Evolutionary conservation across 2,113 vertebrate genomes (phyloP), one percentile per base, ranked within the genome.

Genomic region (Silurus glanis): DNA sequence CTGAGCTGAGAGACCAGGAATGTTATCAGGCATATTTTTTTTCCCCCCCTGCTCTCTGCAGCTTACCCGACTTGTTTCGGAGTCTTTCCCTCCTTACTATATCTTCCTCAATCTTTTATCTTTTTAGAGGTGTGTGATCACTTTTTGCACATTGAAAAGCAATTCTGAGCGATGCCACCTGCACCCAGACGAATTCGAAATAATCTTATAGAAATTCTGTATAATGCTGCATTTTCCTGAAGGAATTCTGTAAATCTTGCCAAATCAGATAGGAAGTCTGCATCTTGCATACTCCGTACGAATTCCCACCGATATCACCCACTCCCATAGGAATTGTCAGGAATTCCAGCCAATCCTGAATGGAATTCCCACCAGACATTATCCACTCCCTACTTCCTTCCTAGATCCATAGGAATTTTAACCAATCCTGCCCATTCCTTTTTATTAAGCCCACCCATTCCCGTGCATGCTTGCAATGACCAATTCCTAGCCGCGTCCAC

Each of bases 1-100:
- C 23, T 80, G 37, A 56, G 79, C 78, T 72, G 45, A 74, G 64
- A 84, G 51, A 71, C 74, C 37, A 61, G 58, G 75, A 25, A 62
- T n/a, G 49, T 80, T 59, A 59, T 56, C 25, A 59, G 16, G 13
- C 51, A 56, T n/a, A 6, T 55, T 6, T 85, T n/a, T 89, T 23
- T 12, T 56, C 64, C 47, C 23, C 45, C 37, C 16, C 6, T 51
- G 25, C 45, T 37, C 45, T 37, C 0, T 17, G 47, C 45, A 45
- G 81, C 80, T 61, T 62, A 55, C 12, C 23, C 6, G 3, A 55
- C 23, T 78, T 56, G 14, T 71, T 14, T 84, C 69, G 12, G 51
- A 25, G 53, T 37, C 53, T 19, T 59, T 80, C 76, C 16, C 3
- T 16, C 55, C 8, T 55, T 47, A 9, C 5, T 84, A 23, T 75